phyloP scores from a whole-genome alignment of 2,797 vertebrate species.

The Crossoptilon crossoptilon region DNA sequence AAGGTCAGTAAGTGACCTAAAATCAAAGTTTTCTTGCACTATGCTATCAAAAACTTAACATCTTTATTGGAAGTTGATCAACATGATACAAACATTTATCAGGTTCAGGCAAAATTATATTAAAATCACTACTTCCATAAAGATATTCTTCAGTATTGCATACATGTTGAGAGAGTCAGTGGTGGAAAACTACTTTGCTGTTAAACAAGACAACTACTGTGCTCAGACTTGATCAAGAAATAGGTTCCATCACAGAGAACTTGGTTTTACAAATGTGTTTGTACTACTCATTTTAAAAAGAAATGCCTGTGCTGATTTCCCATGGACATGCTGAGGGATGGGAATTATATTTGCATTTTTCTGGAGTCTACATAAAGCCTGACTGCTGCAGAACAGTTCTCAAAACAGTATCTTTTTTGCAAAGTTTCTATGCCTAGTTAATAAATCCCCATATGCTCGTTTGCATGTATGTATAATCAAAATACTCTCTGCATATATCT shows the following conservation, averaged over 20 bases:
- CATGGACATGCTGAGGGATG: not conserved
- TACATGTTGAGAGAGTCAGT: not conserved
- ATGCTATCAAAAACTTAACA: constrained; percentile 7
- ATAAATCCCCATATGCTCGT: not conserved
- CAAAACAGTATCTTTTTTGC: constrained; percentile 8
- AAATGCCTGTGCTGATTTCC: not conserved
- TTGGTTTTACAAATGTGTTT: constrained; percentile 15
- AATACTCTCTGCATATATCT: not conserved
- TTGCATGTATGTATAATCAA: not conserved
- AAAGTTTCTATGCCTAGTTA: constrained; percentile 48
- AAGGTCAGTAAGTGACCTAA: constrained; percentile 39
- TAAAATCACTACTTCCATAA: not conserved
- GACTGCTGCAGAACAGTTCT: constrained; percentile 2
- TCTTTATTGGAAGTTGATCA: constrained; percentile 10
- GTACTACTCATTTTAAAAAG: not conserved
- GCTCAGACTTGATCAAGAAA: constrained; percentile 14
- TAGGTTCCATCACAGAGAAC: not conserved
- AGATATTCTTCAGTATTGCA: not conserved
- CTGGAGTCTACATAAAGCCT: constrained; percentile 2
- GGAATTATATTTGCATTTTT: constrained; percentile 19
- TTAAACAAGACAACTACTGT: not conserved
- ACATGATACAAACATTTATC: not conserved
- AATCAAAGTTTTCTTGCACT: constrained; percentile 64
- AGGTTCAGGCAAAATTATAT: not conserved
- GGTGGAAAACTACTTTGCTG: too few relatives aligned